Conservation (phyloP, 2,113 vertebrate genomes). For the Eleginops maclovinus region DNA sequence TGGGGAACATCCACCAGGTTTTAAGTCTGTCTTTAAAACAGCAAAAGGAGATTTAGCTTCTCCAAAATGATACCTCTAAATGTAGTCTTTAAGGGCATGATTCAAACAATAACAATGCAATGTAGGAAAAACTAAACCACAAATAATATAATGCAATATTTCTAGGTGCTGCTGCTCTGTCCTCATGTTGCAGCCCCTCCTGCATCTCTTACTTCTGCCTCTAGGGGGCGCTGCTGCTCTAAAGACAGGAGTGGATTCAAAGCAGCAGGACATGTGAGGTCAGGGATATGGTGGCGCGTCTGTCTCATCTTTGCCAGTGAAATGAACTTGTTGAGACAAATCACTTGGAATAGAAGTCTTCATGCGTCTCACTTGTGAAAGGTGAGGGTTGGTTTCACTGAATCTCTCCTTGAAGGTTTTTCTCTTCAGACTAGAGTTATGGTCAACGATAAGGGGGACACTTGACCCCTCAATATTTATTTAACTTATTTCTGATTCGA, state of each 20-base stretch:
- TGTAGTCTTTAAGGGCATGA: not conserved
- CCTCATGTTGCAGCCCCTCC: too few species aligned
- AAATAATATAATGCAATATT: not conserved
- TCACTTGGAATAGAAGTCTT: not conserved
- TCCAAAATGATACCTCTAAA: not conserved
- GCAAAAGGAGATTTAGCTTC: not conserved
- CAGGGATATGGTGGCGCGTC: not conserved
- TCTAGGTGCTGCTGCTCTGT: too few species aligned
- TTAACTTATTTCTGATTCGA: not conserved
- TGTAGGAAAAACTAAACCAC: not conserved
- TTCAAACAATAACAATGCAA: not conserved
- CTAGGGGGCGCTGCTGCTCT: constrained; percentile 41
- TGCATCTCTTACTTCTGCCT: not conserved
- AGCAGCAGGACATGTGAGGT: constrained; percentile 25
- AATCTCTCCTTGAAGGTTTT: not conserved
- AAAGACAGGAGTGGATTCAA: not conserved
- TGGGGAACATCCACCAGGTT: too few species aligned
- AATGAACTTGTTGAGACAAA: not conserved
- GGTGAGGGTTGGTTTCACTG: not conserved
- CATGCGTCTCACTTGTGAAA: not conserved
- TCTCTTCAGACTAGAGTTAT: not conserved
- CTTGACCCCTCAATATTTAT: not conserved
- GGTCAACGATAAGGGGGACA: not conserved
- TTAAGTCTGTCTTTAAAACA: too few species aligned
- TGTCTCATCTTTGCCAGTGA: not conserved